Evolutionary conservation across 2,113 vertebrate genomes (phyloP).

Genomic region (Cichladusa arquata): DNA sequence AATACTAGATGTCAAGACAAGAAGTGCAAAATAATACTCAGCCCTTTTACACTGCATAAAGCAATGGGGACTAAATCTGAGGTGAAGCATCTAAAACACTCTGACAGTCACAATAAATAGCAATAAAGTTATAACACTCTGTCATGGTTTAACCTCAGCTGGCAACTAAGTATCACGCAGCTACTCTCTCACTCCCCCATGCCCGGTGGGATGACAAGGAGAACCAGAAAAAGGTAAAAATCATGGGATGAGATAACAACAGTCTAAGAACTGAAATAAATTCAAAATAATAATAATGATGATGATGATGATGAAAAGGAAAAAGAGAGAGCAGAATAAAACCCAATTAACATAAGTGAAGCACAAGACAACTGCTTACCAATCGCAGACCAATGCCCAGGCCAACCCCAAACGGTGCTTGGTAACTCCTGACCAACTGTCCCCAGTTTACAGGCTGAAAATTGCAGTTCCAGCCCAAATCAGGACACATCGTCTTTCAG

Average conservation of each 20-base stretch:
- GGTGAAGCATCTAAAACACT: background rate
- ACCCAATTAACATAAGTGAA: background rate
- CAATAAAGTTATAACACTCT: background rate
- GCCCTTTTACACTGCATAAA: background rate
- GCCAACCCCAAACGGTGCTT: background rate
- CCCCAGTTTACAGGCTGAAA: background rate
- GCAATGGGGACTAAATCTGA: background rate
- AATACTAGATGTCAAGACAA: background rate
- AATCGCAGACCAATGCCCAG: background rate
- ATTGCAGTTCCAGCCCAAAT: background rate
- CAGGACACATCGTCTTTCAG: background rate
- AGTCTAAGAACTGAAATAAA: background rate
- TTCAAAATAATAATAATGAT: background rate
- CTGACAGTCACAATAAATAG: background rate
- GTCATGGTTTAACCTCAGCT: background rate
- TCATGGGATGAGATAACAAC: background rate
- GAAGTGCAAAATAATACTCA: background rate
- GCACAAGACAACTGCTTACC: background rate
- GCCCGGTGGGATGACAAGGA: background rate
- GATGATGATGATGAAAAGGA: background rate
- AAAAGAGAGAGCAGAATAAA: background rate
- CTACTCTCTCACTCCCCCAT: background rate
- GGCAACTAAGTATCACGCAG: background rate
- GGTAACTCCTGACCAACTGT: background rate
- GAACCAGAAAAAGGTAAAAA: background rate